Evolutionary conservation across 1,140 invertebrate genomes (phyloP), one percentile per base, ranked within the genome.

Genomic region (Bombus ignitus): DNA sequence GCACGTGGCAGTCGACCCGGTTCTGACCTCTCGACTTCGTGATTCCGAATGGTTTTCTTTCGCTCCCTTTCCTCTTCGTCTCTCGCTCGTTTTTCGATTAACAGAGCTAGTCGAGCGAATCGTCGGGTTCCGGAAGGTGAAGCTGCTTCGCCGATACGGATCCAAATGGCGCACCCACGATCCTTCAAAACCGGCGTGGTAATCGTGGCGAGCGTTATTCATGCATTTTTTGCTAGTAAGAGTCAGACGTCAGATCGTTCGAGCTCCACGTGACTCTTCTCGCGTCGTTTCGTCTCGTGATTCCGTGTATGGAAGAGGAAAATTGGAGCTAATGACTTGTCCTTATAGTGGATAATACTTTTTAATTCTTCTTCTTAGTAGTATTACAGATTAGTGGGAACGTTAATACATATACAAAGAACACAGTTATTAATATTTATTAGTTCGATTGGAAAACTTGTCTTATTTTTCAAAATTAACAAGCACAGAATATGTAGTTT

Each of bases 51-150:
- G 57, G 74, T 78, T 85, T 82, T 85, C 74, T 59, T 79, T 42
- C 37, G 66, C 71, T 28, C 8, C 65, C 53, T 53, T 68, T 74
- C n/a, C 32, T 74, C 71, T 81, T 76, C 57, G 66, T 62, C 66
- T 73, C 77, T 84, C 68, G 39, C 39, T 78, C 71, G 81, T 80
- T 89, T 91, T 88, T 90, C 91, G 91, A 94, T 94, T 91, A 92
- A 87, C 73, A 70, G 83, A 93, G 82, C 84, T 90, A 92, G 91
- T 88, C 88, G 90, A 89, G 88, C 93, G 89, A 79, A 85, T 91
- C 91, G 89, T 86, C 74, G 80, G 44, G 85, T 91, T 92, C 91
- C 90, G 93, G 92, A 92, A 92, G 90, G 74, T 78, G 83, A 90
- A 83, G 79, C 89, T 87, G 75, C 88, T 87, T 88, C 85, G 87